Conservation (phyloP, 2,113 vertebrate genomes). For the Meleagris gallopavo region DNA sequence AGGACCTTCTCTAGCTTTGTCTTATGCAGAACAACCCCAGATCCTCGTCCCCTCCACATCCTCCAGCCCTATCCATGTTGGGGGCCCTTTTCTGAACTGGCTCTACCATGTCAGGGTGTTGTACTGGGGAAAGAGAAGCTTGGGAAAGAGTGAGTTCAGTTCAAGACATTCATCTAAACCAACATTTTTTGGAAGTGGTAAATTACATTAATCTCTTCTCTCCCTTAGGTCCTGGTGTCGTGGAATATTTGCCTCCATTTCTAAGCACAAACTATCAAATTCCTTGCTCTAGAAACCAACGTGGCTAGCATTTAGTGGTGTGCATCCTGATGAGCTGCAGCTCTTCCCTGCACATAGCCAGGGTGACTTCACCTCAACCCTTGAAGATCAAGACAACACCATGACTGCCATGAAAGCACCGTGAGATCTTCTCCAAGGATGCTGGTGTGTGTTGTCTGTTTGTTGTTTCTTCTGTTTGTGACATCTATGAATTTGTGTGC, state of each 20-base stretch:
- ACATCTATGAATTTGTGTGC: not conserved
- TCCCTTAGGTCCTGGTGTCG: not conserved
- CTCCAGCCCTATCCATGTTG: not conserved
- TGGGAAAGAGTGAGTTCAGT: not conserved
- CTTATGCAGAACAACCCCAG: not conserved
- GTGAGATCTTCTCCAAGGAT: not conserved
- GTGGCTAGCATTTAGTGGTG: not conserved
- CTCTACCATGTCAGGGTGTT: not conserved
- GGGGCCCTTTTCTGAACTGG: not conserved
- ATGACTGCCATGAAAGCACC: accelerated
- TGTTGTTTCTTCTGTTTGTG: not conserved
- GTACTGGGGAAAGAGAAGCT: not conserved
- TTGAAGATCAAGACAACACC: not conserved
- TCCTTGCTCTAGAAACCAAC: not conserved
- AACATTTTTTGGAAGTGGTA: not conserved
- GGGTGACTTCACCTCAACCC: not conserved
- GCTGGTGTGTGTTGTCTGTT: not conserved
- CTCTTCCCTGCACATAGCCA: not conserved
- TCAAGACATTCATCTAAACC: not conserved
- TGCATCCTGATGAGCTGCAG: not conserved
- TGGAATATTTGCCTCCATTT: not conserved
- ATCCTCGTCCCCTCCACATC: not conserved
- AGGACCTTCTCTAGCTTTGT: not conserved
- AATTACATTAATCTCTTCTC: not conserved
- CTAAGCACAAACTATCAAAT: not conserved